Evolutionary conservation across 64 coral and sea anemone genomes (phyloP).

Genomic region (Orbicella faveolata): DNA sequence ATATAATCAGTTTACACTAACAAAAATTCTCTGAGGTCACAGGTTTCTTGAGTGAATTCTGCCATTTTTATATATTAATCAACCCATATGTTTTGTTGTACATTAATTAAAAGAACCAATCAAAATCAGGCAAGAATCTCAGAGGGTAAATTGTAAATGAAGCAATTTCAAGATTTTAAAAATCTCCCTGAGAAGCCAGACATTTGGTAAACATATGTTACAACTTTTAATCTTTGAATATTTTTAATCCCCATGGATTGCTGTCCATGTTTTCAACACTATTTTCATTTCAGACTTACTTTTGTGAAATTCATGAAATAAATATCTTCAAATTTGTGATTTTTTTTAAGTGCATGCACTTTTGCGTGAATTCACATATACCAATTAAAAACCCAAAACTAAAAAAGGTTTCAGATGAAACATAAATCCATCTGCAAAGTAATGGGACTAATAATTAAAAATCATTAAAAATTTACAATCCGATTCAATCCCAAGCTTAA

Average conservation of each 20-base stretch:
- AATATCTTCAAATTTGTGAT: too few relatives aligned
- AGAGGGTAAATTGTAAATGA: not conserved
- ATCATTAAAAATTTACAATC: too few relatives aligned
- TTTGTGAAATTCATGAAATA: not conserved
- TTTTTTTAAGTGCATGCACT: too few relatives aligned
- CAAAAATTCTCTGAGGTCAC: not conserved
- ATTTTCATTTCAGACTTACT: not conserved
- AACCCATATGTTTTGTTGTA: not conserved
- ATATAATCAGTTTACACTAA: not conserved
- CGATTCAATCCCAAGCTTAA: not conserved
- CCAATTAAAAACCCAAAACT: too few relatives aligned
- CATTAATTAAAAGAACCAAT: not conserved
- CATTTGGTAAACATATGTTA: slow-evolving; percentile 2
- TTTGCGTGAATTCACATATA: too few relatives aligned
- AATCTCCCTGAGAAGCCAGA: not conserved
- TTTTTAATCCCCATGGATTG: not conserved
- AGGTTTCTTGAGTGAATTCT: not conserved
- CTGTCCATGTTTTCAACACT: not conserved
- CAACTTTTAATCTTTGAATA: not conserved
- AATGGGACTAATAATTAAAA: too few relatives aligned
- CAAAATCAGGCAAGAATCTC: not conserved
- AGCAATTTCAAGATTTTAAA: not conserved
- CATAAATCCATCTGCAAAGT: too few relatives aligned
- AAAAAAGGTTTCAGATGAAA: too few relatives aligned
- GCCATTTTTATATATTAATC: not conserved